Base-by-base conservation (phyloP, 2,797 vertebrate species). In the Tiaroga cobitis region DNA sequence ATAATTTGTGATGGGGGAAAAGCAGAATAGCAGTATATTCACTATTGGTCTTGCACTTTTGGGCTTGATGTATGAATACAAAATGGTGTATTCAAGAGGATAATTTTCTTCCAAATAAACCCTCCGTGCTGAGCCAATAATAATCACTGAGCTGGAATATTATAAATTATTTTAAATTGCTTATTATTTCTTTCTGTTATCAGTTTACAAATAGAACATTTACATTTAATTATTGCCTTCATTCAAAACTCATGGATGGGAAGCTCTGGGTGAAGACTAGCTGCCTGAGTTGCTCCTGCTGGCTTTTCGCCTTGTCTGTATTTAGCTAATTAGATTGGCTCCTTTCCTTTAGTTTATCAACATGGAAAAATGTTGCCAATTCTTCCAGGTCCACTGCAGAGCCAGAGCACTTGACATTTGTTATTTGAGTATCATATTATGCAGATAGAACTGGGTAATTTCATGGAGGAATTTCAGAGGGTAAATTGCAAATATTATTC, bases 241-340 rank as follows among this genome's bases (percentile, higher is more conserved):
- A 84, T 87, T 84, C 73, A 85, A 59, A 83, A 70, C 83, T 83
- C 84, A 85, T 89, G 80, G 77, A 78, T 78, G 80, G 75, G 73
- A 85, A 85, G 78, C 63, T 29, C 85, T 78, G 81, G 56, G 54
- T 86, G 75, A 88, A 87, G 81, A 89, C 82, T 85, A 69, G 78
- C 84, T 34, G 73, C 73, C 81, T 75, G 76, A 79, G 73, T 89
- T 78, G 80, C 73, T 82, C 21, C 83, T 85, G 78, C 85, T 88
- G 88, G 86, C 83, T 87, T 56, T 80, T 34, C 80, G 77, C 83
- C 81, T 88, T 76, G 85, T 77, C 85, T 87, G 69, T 87, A 77
- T 84, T 87, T 87, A 87, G 70, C 67, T 89, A 90, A 90, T 90
- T 87, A 90, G 80, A 83, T 89, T 89, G 86, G 85, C 88, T 87